phyloP scores from a whole-genome alignment of 1,140 invertebrate genomes.

The Drosophila sulfurigaster region DNA sequence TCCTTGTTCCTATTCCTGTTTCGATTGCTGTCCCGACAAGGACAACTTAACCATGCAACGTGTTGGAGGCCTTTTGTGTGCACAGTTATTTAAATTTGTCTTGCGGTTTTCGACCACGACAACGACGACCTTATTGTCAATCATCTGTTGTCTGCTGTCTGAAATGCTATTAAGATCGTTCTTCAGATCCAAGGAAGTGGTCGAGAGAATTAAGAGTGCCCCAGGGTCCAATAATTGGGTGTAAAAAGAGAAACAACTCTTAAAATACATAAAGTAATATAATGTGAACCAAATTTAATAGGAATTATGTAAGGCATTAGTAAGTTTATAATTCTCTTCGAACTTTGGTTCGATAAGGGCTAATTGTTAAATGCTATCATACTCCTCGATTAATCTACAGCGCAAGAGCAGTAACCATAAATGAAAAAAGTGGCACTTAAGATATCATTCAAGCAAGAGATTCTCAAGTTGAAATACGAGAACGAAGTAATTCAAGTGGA shows the following conservation, averaged over 20 bases:
- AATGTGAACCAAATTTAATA: too few species aligned
- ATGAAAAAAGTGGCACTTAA: slow-evolving; percentile 2
- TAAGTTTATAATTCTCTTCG: too few species aligned
- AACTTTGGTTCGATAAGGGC: background rate
- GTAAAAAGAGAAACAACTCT: background rate
- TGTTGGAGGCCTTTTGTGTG: slow-evolving; percentile 33
- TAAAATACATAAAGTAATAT: background rate
- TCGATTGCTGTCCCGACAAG: slow-evolving; percentile 5
- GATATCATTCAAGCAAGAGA: slow-evolving; percentile 37
- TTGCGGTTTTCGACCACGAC: slow-evolving; percentile 57
- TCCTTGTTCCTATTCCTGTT: slow-evolving; percentile 19
- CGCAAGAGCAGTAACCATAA: background rate
- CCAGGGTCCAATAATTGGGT: background rate
- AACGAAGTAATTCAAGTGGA: slow-evolving; percentile 30
- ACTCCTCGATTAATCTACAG: slow-evolving; percentile 1
- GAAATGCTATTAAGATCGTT: slow-evolving; percentile 50
- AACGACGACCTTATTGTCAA: slow-evolving; percentile 63
- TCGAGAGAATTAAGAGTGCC: slow-evolving; percentile 1
- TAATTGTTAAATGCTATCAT: slow-evolving; percentile 4
- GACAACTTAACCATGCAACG: slow-evolving; percentile 32
- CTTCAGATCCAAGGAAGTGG: slow-evolving; percentile 44
- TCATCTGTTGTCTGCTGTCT: slow-evolving; percentile 70
- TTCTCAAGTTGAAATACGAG: slow-evolving; percentile 35
- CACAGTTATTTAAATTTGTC: slow-evolving; percentile 81
- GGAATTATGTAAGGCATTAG: too few species aligned